Conservation (phyloP, 2,797 vertebrate genomes). For the Antennarius maculatus region DNA sequence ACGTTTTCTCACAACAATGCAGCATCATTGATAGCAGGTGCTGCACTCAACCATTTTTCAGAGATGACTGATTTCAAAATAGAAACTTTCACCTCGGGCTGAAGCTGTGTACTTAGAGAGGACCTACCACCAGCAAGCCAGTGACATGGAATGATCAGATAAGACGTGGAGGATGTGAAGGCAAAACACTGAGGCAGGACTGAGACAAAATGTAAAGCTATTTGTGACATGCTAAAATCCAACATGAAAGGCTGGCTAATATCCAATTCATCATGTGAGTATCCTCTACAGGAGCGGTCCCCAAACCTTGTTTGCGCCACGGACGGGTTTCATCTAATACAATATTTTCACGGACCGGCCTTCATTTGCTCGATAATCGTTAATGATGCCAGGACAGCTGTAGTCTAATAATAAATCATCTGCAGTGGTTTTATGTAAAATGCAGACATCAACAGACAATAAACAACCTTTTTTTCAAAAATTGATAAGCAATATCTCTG, state of each 20-base stretch:
- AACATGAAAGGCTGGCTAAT: not conserved
- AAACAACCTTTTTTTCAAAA: no score
- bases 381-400: no score
- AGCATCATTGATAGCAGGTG: conserved; percentile 20
- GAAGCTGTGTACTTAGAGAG: conserved; percentile 48
- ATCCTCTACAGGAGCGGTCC: not conserved
- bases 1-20: conserved; percentile 44
- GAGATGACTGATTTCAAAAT: conserved; percentile 61
- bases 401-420: no score
- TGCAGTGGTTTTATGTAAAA: no score
- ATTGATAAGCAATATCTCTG: no score
- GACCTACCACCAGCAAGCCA: conserved; percentile 44
- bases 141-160: conserved; percentile 43
- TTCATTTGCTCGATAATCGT: no score
- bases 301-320: no score
- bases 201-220: conserved; percentile 10
- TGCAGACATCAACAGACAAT: no score
- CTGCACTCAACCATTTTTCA: conserved; percentile 33
- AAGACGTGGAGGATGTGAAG: conserved; percentile 22
- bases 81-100: conserved; percentile 67
- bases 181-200: conserved; percentile 5
- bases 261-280: not conserved
- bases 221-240: conserved; percentile 17
- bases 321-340: no score
- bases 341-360: no score